A percentile compares a stretch with the other conserved stretches of the same genome.
Evolutionary conservation across 1,140 invertebrate genomes (phyloP).

Genomic region (Alviniconcha marisindica): DNA sequence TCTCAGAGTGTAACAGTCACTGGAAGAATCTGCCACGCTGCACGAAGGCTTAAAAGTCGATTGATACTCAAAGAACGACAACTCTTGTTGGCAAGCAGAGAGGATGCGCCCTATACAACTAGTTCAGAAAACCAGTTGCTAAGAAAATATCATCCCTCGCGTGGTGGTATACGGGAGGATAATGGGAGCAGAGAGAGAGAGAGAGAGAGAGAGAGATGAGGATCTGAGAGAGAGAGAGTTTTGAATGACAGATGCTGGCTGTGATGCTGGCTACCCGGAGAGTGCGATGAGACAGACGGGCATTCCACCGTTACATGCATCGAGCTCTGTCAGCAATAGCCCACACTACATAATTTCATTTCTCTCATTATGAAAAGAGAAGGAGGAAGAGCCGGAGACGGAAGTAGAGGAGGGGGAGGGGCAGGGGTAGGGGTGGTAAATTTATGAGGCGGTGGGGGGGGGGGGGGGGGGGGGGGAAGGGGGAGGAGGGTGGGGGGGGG

Average conservation of each 20-base stretch:
- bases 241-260: slow-evolving; percentile 29
- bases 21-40: no score
- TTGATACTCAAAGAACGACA: no score
- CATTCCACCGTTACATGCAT: slow-evolving; percentile 28
- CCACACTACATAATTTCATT: slow-evolving; percentile 44
- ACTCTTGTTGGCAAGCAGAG: no score
- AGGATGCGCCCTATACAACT: no score
- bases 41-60: no score
- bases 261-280: not conserved
- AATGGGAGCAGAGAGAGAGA: not conserved
- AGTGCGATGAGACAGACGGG: slow-evolving; percentile 13
- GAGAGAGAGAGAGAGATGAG: not conserved
- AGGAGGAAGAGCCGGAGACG: not conserved
- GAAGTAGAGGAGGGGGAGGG: not conserved
- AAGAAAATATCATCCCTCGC: no score
- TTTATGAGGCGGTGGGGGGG: not conserved
- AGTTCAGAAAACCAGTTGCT: no score
- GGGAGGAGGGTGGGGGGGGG: not conserved
- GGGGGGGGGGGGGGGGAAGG: not conserved
- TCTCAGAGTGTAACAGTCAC: no score
- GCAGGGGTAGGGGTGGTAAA: no score
- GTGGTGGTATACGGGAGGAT: no score
- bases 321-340: slow-evolving; percentile 34
- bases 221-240: not conserved
- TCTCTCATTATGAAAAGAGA: slow-evolving; percentile 48